Evolutionary conservation across 2,888 invertebrate genomes (phyloP), one percentile per base, ranked within the genome.

Genomic region (Brassicogethes aeneus): DNA sequence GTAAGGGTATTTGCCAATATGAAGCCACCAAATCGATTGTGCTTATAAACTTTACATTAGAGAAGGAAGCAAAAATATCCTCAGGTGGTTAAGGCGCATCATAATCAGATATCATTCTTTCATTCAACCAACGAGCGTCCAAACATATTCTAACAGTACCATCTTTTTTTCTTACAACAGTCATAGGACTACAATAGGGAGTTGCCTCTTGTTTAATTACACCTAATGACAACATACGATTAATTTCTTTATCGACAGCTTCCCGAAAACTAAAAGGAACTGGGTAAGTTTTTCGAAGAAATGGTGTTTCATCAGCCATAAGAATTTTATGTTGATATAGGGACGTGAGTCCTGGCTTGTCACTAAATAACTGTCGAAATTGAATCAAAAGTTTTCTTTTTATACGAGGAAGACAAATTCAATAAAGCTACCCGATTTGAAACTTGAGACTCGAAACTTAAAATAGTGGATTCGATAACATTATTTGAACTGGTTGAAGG

Each of bases 101-200:
- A n/a, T n/a, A n/a, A n/a, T n/a, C n/a, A n/a, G n/a, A n/a, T n/a
- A n/a, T n/a, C n/a, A n/a, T n/a, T n/a, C n/a, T n/a, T n/a, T n/a
- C n/a, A n/a, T n/a, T n/a, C 2, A 61, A 31, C 34, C 43, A 48
- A 7, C 62, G 34, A 0, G 60, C 60, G 43, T 62, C 60, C 13
- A 60, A 39, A 42, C 60, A 57, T 13, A 62, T 46, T 3, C 62
- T 43, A 2, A 61, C 41, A 5, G 46, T 40, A 1, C 55, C 56
- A 39, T 61, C 32, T 53, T 59, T 40, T 60, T n/a, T 62, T 16
- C 45, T 30, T 0, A 54, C 53, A 3, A 55, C 52, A 2, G 56
- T 51, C 13, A 61, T 36, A 0, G 60, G 62, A 34, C 59, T 61
- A n/a, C 55, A 50, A 43, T 53, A 61, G 1, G 51, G 46, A 17